Percentiles rank a stretch among this genome's conserved stretches.
Conservation (phyloP, 53 echinoderm and acorn worm genomes). For the Luidia sarsii region DNA sequence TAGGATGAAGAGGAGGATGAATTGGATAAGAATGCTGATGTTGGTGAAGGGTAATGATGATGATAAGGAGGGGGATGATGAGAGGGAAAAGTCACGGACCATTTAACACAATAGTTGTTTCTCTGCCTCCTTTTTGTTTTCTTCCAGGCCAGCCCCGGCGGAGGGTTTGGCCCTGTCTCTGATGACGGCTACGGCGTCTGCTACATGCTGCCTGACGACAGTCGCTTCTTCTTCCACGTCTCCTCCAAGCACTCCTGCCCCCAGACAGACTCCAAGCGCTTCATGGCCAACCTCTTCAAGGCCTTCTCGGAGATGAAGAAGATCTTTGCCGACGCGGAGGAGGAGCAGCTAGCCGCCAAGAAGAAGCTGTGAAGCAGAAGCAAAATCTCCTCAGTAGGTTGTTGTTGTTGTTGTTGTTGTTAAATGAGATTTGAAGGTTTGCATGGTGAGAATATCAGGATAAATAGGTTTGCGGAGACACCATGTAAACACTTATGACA, state of each 20-base stretch:
- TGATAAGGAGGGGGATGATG: too few species aligned
- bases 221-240: constrained; percentile 80
- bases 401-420: too few species aligned
- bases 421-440: too few species aligned
- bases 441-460: too few species aligned
- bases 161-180: constrained; percentile 84
- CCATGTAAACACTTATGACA: too few species aligned
- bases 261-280: constrained; percentile 65
- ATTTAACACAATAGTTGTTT: too few species aligned
- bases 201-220: constrained; percentile 91
- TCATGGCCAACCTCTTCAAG: constrained; percentile 59
- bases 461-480: too few species aligned
- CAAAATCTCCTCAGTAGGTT: not conserved
- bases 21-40: too few species aligned
- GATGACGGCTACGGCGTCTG: constrained; percentile 80
- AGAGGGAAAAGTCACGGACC: too few species aligned
- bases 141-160: constrained; percentile 77
- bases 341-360: constrained; percentile 4
- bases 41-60: too few species aligned
- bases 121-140: too few species aligned
- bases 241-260: constrained; percentile 85
- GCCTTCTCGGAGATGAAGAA: constrained; percentile 76
- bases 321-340: constrained; percentile 30
- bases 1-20: too few species aligned
- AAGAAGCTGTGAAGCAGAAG: constrained; percentile 30